A percentile compares a stretch with the other conserved stretches of the same genome.
Evolutionary conservation across 2,113 vertebrate genomes (phyloP).

Genomic region (Hippocampus barbouri): DNA sequence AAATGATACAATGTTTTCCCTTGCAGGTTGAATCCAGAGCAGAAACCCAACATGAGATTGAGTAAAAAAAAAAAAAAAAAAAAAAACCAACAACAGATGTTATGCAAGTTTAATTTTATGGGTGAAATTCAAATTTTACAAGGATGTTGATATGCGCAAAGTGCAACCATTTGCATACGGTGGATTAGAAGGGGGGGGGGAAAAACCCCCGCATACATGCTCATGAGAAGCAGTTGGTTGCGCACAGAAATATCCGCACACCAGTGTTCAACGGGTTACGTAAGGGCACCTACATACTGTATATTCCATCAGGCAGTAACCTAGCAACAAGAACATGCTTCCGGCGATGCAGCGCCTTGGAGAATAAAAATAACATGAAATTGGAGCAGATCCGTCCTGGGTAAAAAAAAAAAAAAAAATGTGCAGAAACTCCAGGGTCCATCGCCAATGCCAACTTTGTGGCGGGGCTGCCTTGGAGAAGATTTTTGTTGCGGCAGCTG

Average conservation of each 20-base stretch:
- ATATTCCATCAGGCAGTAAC: conserved; percentile 47
- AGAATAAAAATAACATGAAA: conserved; percentile 9
- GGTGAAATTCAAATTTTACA: conserved; percentile 28
- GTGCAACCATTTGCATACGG: neutral
- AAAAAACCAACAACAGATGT: neutral
- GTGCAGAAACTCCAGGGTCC: neutral
- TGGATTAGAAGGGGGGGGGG: too few species aligned
- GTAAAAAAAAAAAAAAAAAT: neutral
- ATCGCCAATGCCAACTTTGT: neutral
- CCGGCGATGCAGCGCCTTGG: conserved; percentile 9
- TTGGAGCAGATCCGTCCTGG: neutral
- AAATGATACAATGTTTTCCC: neutral
- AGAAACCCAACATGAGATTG: conserved; percentile 5
- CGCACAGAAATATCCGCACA: conserved; percentile 12
- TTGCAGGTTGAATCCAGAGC: neutral
- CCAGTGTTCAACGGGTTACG: conserved; percentile 39
- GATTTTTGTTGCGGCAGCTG: conserved; percentile 4
- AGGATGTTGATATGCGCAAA: conserved; percentile 21
- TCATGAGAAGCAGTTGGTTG: neutral
- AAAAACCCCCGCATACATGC: too few species aligned
- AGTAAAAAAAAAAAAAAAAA: neutral
- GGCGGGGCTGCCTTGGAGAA: neutral
- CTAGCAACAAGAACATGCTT: conserved; percentile 61
- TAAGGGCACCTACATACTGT: conserved; percentile 46
- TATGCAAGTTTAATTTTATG: conserved; percentile 35